phyloP scores from a whole-genome alignment of 2,888 invertebrate species.

The Allygus modestus region DNA sequence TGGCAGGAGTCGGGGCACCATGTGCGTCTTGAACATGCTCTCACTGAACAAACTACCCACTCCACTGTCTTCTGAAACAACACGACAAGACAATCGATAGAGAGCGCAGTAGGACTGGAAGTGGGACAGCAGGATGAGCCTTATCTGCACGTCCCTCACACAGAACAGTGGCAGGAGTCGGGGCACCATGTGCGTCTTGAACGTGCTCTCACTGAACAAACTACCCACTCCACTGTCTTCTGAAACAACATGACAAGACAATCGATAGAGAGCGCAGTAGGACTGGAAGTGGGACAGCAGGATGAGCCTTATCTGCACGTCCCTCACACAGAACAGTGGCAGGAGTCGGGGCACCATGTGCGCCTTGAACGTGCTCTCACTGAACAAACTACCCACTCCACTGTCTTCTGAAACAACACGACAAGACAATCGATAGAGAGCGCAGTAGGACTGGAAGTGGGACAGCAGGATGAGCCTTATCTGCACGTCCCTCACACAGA shows the following conservation, averaged over 20 bases:
- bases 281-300: slow-evolving; percentile 87
- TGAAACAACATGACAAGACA: too few species aligned
- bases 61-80: slow-evolving; percentile 73
- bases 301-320: slow-evolving; percentile 75
- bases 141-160: slow-evolving; percentile 72
- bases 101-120: slow-evolving; percentile 86
- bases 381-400: slow-evolving; percentile 81
- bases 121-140: slow-evolving; percentile 84
- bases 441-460: slow-evolving; percentile 87
- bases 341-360: slow-evolving; percentile 85
- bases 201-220: slow-evolving; percentile 83
- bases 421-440: too few species aligned
- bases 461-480: slow-evolving; percentile 81
- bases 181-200: slow-evolving; percentile 86
- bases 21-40: slow-evolving; percentile 83
- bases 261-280: slow-evolving; percentile 85
- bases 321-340: slow-evolving; percentile 72
- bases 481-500: slow-evolving; percentile 73
- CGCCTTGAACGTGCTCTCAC: slow-evolving; percentile 82
- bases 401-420: slow-evolving; percentile 72
- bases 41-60: slow-evolving; percentile 82
- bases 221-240: slow-evolving; percentile 76
- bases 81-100: too few species aligned
- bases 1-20: slow-evolving; percentile 82
- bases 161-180: slow-evolving; percentile 75